Percentiles rank a stretch among this genome's conserved stretches.
Evolutionary conservation across 2,888 invertebrate species (phyloP).

Genomic region (Furcula furcula): DNA sequence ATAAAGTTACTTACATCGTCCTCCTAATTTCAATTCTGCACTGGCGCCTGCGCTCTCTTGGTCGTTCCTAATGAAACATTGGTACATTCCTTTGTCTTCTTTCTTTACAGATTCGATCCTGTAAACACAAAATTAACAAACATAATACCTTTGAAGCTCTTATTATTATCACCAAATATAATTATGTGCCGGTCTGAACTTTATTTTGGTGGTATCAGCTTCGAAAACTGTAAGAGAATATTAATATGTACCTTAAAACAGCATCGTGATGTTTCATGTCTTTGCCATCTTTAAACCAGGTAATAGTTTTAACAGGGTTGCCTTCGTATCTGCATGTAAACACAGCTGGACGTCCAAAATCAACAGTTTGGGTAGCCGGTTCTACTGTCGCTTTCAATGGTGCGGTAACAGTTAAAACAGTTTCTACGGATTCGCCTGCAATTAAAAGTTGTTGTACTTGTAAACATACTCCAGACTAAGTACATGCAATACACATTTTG

Average conservation of each 20-base stretch:
- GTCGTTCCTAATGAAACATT: conserved; percentile 96
- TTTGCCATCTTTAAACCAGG: conserved; percentile 96
- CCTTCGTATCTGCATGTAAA: conserved; percentile 95
- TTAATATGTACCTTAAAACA: conserved; percentile 79
- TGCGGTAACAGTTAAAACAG: conserved; percentile 95
- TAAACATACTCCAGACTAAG: background rate
- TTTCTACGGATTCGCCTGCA: conserved; percentile 93
- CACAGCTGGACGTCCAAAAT: conserved; percentile 95
- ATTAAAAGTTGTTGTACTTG: background rate
- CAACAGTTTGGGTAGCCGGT: conserved; percentile 94
- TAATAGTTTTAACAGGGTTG: conserved; percentile 94
- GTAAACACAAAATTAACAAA: conserved; percentile 18
- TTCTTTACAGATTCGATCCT: conserved; percentile 95
- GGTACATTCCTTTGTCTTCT: conserved; percentile 98
- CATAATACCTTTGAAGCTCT: no score
- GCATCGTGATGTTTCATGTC: conserved; percentile 91
- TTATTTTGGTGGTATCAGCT: no score
- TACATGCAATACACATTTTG: background rate
- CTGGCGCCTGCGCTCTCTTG: conserved; percentile 96
- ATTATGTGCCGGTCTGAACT: no score
- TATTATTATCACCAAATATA: no score
- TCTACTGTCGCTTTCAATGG: conserved; percentile 94
- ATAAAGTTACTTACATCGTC: conserved; percentile 90
- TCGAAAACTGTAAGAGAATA: no score
- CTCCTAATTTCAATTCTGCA: conserved; percentile 95